Evolutionary conservation across 2,113 vertebrate species (phyloP).

Genomic region (Lichenostomus cassidix): DNA sequence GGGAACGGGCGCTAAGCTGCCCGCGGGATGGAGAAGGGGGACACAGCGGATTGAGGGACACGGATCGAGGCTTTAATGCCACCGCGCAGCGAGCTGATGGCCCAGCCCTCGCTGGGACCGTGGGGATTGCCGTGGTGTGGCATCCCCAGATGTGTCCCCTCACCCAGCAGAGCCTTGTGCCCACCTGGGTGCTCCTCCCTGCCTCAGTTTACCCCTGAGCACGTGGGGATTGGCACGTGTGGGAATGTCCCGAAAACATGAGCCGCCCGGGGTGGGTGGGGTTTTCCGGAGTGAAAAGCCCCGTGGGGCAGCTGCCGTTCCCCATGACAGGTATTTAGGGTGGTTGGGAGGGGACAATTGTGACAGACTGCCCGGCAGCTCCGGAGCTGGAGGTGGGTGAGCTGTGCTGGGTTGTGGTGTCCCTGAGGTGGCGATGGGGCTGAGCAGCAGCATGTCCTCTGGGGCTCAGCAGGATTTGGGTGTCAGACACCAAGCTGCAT

Average conservation of each 20-base stretch:
- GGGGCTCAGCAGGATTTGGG: neutral
- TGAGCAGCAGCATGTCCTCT: fast-evolving
- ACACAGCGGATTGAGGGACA: neutral
- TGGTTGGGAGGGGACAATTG: fast-evolving
- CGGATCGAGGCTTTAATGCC: neutral
- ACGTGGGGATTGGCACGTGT: fast-evolving
- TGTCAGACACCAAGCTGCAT: neutral
- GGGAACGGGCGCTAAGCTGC: constrained; percentile 34
- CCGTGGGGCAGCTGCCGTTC: neutral
- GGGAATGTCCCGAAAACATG: neutral
- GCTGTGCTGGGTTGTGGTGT: fast-evolving
- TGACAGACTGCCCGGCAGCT: neutral
- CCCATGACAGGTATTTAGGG: neutral
- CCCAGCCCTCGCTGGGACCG: neutral
- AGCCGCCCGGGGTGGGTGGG: neutral
- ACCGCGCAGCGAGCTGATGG: neutral
- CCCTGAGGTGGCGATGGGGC: neutral
- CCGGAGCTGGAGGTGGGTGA: neutral
- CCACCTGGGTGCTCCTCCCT: neutral
- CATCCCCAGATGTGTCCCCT: neutral
- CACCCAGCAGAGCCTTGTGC: fast-evolving
- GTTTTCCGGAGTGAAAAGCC: constrained; percentile 47
- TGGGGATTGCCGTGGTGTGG: neutral
- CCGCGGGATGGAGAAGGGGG: neutral
- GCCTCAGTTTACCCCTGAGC: neutral